Evolutionary conservation across 37 sponge, comb jelly and placozoan species (phyloP).

Genomic region (Amphimedon queenslandica): DNA sequence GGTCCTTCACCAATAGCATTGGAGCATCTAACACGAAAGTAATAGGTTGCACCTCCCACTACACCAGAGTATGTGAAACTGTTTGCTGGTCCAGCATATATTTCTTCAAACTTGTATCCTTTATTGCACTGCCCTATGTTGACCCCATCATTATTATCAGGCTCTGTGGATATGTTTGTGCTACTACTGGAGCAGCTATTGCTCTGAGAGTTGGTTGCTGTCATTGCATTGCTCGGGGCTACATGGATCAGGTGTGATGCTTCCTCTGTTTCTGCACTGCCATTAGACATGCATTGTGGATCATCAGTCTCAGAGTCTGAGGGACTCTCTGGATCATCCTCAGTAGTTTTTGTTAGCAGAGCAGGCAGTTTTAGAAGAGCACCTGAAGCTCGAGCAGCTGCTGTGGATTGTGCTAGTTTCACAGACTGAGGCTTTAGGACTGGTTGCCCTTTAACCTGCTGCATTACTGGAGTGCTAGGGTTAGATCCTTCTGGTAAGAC

Average conservation of each 20-base stretch:
- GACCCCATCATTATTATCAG: neutral
- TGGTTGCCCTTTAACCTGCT: no score
- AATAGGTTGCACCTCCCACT: constrained; percentile 57
- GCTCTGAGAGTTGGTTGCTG: constrained; percentile 13
- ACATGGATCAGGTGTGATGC: neutral
- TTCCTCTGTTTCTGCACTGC: constrained; percentile 49
- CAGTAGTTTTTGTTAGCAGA: constrained; percentile 8
- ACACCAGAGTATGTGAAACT: constrained; percentile 47
- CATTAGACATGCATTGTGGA: constrained; percentile 12
- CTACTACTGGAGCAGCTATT: constrained; percentile 6
- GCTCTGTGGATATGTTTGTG: neutral
- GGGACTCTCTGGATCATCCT: constrained; percentile 9
- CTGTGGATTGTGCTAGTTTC: no score
- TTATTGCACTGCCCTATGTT: constrained; percentile 24
- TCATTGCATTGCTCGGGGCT: neutral
- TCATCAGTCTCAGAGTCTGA: constrained; percentile 18
- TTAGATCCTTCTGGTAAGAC: no score
- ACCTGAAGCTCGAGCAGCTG: constrained; percentile 5
- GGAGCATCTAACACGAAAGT: constrained; percentile 66
- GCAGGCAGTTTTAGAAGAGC: constrained; percentile 64
- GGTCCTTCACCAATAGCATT: constrained; percentile 78
- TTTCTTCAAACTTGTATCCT: constrained; percentile 60
- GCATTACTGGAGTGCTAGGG: no score
- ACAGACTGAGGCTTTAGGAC: no score
- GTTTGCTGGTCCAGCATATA: constrained; percentile 41